Evolutionary conservation across 2,797 vertebrate genomes (phyloP), one percentile per base, ranked within the genome.

Genomic region (Echiichthys vipera): DNA sequence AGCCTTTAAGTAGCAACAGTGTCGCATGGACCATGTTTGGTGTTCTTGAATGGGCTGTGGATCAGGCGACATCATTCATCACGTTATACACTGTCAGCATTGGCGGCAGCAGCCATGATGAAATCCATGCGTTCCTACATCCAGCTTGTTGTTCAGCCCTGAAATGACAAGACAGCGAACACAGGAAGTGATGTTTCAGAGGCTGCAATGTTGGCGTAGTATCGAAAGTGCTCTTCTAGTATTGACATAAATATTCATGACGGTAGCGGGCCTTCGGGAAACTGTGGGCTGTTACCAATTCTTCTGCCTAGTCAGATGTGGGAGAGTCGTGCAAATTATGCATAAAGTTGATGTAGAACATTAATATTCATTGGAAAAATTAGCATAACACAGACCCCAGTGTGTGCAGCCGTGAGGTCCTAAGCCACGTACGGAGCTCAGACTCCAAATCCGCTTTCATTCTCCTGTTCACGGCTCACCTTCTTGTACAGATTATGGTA

Each of bases 291-390:
- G 30, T 72, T 78, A 45, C 18, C 40, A 12, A 24, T 73, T 80
- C 56, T 39, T 54, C 70, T 75, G 64, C 81, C 68, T 62, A 55
- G 59, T 74, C 62, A 53, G 32, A 34, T 34, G 71, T 62, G 53
- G 39, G 51, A 36, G 17, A 77, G 57, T 72, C 15, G 46, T 2
- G 73, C 64, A 80, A 78, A 84, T 78, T 49, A 65, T 54, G 29
- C 67, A 37, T 27, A 7, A 70, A 69, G 53, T 56, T 63, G 37
- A 74, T 72, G 53, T 53, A 32, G 9, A 79, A 27, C 17, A 78
- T 85, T 71, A 77, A 88, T 85, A 85, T 88, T 86, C 59, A 85
- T 85, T 27, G 15, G 6, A 1, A 58, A n/a, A 45, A 85, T 86
- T 75, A 65, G 54, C 65, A 86, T 84, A 80, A 74, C 34, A 77